Evolutionary conservation across 1,140 invertebrate species (phyloP).

Genomic region (Palaemon carinicauda): DNA sequence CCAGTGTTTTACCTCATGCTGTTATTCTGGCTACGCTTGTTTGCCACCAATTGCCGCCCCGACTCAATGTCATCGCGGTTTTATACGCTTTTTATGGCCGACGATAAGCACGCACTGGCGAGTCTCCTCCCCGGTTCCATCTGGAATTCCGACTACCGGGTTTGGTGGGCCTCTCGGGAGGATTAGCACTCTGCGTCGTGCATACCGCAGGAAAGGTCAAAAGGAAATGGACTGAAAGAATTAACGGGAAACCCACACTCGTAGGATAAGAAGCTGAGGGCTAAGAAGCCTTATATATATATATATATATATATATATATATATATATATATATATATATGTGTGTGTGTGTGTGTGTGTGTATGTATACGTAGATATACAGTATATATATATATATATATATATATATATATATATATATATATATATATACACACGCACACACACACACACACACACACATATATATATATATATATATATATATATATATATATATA

Average conservation of each 20-base stretch:
- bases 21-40: not conserved
- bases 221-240: not conserved
- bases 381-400: too few relatives aligned
- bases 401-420: too few relatives aligned
- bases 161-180: not conserved
- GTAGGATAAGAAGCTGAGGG: too few relatives aligned
- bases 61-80: slow-evolving; percentile 1
- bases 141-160: not conserved
- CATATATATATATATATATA: too few relatives aligned
- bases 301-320: too few relatives aligned
- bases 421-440: too few relatives aligned
- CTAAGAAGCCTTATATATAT: too few relatives aligned
- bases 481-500: too few relatives aligned
- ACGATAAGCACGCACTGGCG: not conserved
- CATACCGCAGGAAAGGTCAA: not conserved
- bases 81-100: slow-evolving; percentile 2
- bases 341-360: too few relatives aligned
- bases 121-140: not conserved
- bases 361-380: too few relatives aligned
- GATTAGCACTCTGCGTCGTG: not conserved
- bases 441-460: too few relatives aligned
- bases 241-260: not conserved
- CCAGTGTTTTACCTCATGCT: slow-evolving; percentile 5
- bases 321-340: too few relatives aligned
- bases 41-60: slow-evolving; percentile 4